phyloP scores from a whole-genome alignment of 2,113 vertebrate genomes.

The Climacteris rufus region DNA sequence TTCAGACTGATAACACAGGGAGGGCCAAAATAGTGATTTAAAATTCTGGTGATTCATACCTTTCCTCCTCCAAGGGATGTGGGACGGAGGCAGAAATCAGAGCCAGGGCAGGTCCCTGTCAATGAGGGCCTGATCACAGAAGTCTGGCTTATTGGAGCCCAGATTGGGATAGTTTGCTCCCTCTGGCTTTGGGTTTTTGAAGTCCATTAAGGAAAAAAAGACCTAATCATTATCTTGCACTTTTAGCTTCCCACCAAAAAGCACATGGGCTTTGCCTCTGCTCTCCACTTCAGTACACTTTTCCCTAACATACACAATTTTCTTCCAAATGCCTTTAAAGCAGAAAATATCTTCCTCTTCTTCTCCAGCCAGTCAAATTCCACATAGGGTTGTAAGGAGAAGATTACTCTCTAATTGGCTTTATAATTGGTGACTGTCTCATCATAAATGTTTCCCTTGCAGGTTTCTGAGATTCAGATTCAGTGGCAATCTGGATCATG shows the following conservation, averaged over 20 bases:
- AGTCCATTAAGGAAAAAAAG: neutral
- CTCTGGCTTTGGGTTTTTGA: neutral
- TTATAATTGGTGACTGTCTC: neutral
- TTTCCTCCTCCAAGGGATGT: neutral
- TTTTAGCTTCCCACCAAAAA: neutral
- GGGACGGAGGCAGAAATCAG: neutral
- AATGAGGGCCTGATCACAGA: neutral
- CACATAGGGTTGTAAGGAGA: neutral
- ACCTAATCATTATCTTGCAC: neutral
- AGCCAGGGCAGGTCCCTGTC: neutral
- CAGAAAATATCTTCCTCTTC: neutral
- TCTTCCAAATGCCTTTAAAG: neutral
- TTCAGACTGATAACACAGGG: neutral
- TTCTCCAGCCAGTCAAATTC: neutral
- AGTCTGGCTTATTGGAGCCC: neutral
- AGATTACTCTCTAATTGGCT: neutral
- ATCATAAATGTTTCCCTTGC: neutral
- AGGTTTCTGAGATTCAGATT: neutral
- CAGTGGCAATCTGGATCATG: neutral
- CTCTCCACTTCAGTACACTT: neutral
- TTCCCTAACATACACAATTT: neutral
- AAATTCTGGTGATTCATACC: neutral
- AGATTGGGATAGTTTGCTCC: neutral
- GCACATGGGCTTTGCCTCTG: neutral
- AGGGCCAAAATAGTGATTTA: neutral